Evolutionary conservation across 2,888 invertebrate genomes (phyloP), one percentile per base, ranked within the genome.

Genomic region (Papilio gigon): DNA sequence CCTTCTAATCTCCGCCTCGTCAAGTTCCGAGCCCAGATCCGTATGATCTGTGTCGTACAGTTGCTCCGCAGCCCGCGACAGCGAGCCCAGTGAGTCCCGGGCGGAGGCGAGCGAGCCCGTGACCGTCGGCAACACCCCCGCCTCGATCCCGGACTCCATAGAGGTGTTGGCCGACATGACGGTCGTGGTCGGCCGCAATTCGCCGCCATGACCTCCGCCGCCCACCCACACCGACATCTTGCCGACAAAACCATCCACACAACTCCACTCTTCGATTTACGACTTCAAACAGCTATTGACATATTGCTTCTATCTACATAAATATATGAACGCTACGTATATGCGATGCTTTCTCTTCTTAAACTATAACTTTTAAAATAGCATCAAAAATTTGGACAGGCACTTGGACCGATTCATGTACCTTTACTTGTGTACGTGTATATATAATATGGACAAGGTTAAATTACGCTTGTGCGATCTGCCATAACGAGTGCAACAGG

Each of bases 21-120:
- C 96, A 74, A 94, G 88, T 80, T 97, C 96, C 63, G 96, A 96
- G 71, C 94, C 95, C 65, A 96, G 93, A 84, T 96, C 96, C 22
- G 96, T 96, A 79, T 96, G 96, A 83, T 96, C 96, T 64, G 96
- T 96, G 80, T 96, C 95, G 82, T 96, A 96, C 62, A 93, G 85
- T 42, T 94, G 94, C 78, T 95, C 95, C 2, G 89, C 92, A 5
- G 93, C 93, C 67, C 94, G 89, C 56, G 94, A 94, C 70, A 94
- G 81, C 12, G 94, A 93, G 59, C 93, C 93, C 76, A 94, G 86
- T 0, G 94, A 94, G 75, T 92, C 87, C 76, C 93, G 78, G 70
- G 93, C 87, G 65, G 93, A 91, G 74, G 93, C 83, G 75, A 95
- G 89, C 1, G 95, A 95, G 59, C 95, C 95, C 40, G 95, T 95